Evolutionary conservation across 2,113 vertebrate species (phyloP).

Genomic region (Sylvia atricapilla): DNA sequence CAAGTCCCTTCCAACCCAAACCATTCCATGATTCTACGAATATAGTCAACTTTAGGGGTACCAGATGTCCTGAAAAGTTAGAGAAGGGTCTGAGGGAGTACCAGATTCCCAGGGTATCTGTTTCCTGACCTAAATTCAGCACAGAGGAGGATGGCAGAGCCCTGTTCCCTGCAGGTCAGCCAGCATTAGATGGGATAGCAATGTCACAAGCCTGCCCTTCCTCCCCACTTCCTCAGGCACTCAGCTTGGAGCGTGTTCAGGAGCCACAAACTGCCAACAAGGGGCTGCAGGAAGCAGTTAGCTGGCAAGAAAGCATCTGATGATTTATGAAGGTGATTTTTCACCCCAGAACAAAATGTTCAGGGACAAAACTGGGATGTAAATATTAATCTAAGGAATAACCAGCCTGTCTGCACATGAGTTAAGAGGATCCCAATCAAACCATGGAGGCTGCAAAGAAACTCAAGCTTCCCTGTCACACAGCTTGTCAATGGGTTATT

Average conservation of each 20-base stretch:
- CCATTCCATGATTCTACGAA: background rate
- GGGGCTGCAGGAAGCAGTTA: background rate
- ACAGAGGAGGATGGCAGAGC: background rate
- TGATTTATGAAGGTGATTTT: background rate
- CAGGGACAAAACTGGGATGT: background rate
- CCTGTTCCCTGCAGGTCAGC: background rate
- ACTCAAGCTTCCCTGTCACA: background rate
- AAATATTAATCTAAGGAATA: background rate
- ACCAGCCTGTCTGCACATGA: background rate
- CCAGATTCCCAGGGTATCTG: background rate
- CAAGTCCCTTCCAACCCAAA: background rate
- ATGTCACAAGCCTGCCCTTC: background rate
- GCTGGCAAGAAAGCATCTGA: background rate
- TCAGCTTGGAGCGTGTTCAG: background rate
- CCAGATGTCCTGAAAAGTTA: background rate
- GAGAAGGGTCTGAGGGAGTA: background rate
- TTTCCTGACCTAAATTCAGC: background rate
- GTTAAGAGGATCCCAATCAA: background rate
- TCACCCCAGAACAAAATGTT: background rate
- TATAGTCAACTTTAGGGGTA: background rate
- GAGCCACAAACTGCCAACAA: background rate
- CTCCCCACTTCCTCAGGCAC: background rate
- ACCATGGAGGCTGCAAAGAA: background rate
- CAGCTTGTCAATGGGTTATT: background rate
- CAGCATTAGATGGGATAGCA: background rate